These are phyloP conservation scores for Oncorhynchus mykiss DNA, from an alignment of 2,113 vertebrate species.

Conservation along the genomic window DNA sequence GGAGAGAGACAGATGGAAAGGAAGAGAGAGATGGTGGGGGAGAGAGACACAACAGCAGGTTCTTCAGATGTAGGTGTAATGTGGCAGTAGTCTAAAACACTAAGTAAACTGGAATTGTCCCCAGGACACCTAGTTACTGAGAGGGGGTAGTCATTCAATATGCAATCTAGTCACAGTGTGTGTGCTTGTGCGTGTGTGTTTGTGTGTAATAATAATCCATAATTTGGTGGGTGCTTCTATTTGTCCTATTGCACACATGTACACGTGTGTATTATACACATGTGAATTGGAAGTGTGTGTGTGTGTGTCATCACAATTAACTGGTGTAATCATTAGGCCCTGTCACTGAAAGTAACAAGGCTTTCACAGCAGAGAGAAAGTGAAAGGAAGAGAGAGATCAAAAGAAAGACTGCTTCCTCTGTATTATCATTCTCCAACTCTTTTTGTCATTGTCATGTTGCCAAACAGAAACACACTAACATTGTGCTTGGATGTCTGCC, in stretches of 20 bases:
- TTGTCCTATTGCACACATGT: too few relatives aligned
- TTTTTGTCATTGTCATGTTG: too few relatives aligned
- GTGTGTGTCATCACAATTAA: conserved; percentile 36
- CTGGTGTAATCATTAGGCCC: conserved; percentile 43
- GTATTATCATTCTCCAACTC: too few relatives aligned
- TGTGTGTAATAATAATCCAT: conserved; percentile 6
- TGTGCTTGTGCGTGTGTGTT: background rate
- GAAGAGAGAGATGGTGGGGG: too few relatives aligned
- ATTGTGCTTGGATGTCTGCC: background rate
- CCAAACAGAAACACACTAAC: too few relatives aligned
- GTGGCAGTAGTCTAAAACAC: background rate
- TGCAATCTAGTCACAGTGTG: background rate
- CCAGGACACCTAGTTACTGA: too few relatives aligned
- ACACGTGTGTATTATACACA: too few relatives aligned
- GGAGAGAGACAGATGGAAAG: too few relatives aligned
- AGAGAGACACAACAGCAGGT: background rate
- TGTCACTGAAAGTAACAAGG: conserved; percentile 29
- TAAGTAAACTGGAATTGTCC: background rate
- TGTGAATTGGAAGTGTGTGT: too few relatives aligned
- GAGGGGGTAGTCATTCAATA: too few relatives aligned
- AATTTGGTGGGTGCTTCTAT: too few relatives aligned
- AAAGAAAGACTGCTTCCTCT: background rate
- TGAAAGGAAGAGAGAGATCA: background rate
- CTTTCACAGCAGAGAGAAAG: background rate
- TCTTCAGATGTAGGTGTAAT: background rate